Conservation (phyloP, 2,113 vertebrate species). For the rabbit (Oryctolagus cuniculus) region mOryCun1.1 NC_091434.1:15142501-15143000, state of each 20-base stretch:
- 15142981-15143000: not conserved
- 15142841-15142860: not conserved
- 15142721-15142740: not conserved
- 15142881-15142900: not conserved
- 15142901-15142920: not conserved
- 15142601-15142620: not conserved
- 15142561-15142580: not conserved
- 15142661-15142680: not conserved
- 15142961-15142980: not conserved
- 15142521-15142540: not conserved
- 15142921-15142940: not conserved
- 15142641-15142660: slow-evolving; percentile 22
- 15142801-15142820: not conserved
- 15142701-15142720: not conserved
- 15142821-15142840: not conserved
- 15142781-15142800: not conserved
- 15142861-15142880: not conserved
- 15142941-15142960: not conserved
- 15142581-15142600: not conserved
- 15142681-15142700: not conserved
- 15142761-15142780: not conserved
- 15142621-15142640: slow-evolving; percentile 30
- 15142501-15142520: not conserved
- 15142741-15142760: not conserved
- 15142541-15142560: not conserved